phyloP scores from a whole-genome alignment of 2,888 invertebrate genomes.

The Ditylenchus weischeri region DNA sequence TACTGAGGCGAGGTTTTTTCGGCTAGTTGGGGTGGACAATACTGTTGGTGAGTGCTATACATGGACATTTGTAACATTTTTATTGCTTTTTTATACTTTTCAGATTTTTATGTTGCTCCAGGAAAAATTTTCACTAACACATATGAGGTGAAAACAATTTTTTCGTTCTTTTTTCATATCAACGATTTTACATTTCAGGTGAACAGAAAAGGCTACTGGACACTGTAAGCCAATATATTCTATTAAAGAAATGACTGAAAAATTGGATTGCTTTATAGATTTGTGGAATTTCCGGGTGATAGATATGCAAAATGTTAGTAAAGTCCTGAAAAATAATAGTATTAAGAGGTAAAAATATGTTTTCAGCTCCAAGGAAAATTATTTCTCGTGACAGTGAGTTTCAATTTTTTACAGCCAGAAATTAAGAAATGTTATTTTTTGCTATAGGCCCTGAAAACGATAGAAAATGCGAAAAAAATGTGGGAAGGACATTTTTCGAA shows the following conservation, averaged over 20 bases:
- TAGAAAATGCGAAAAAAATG: too few species aligned
- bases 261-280: slow-evolving; percentile 17
- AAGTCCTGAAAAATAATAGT: slow-evolving; percentile 33
- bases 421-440: too few species aligned
- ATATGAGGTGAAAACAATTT: slow-evolving; percentile 45
- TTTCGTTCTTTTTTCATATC: not conserved
- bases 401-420: too few species aligned
- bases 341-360: not conserved
- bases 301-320: slow-evolving; percentile 47
- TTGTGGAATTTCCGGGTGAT: slow-evolving; percentile 58
- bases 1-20: slow-evolving; percentile 56
- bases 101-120: slow-evolving; percentile 53
- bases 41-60: slow-evolving; percentile 28
- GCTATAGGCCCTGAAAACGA: too few species aligned
- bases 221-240: slow-evolving; percentile 27
- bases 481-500: too few species aligned
- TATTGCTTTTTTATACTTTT: too few species aligned
- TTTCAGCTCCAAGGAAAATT: slow-evolving; percentile 52
- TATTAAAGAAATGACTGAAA: too few species aligned
- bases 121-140: slow-evolving; percentile 56
- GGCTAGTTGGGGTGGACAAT: slow-evolving; percentile 57
- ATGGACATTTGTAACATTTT: too few species aligned
- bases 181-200: slow-evolving; percentile 38
- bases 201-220: slow-evolving; percentile 56
- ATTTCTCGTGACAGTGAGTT: slow-evolving; percentile 52